Base-by-base conservation (phyloP, 2,888 invertebrate genomes). In the Cephus sareptanus region DNA sequence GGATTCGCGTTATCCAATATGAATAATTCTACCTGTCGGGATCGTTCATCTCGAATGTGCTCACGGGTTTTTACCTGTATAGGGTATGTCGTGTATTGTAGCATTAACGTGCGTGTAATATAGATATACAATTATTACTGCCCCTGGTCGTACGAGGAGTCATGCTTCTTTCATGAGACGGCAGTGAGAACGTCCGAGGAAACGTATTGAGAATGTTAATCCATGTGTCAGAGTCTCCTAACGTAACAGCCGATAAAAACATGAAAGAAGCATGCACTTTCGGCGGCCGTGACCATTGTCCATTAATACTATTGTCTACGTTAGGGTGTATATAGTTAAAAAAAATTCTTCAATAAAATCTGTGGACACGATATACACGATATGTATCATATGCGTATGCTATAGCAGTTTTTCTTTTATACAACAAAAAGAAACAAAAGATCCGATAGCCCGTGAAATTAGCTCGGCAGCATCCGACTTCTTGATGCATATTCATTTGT, bases 241-340 rank as follows among this genome's bases (percentile, higher is more conserved):
- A 56, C 40, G 40, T 23, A 56, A 56, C 23, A 56, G 40, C 40
- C 23, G 40, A 40, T 15, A 15, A 40, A 40, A 15, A 15, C 30
- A 13, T 33, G 33, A 30, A 70, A 70, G 3, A 33, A 31, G 30
- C 80, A 82, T 85, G 81, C 80, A 87, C 86, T 88, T 89, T 86
- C 85, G 86, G 81, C 87, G 87, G 86, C 85, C 86, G 84, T 82
- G 82, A 87, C 85, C 83, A 88, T 87, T 89, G 87, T 89, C 87
- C 87, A 88, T 87, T 86, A 87, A 86, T 86, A 87, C 83, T 85
- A 86, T 82, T 87, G 86, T 87, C 84, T 85, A 87, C 82, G 82
- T 81, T 88, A 89, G 87, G 88, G 84, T 90, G 89, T 90, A 90
- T 85, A 90, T 89, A 90, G 86, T 82, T 86, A 85, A 80, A 81